Evolutionary conservation across 2,797 vertebrate species (phyloP).

Genomic region (Pterois miles): DNA sequence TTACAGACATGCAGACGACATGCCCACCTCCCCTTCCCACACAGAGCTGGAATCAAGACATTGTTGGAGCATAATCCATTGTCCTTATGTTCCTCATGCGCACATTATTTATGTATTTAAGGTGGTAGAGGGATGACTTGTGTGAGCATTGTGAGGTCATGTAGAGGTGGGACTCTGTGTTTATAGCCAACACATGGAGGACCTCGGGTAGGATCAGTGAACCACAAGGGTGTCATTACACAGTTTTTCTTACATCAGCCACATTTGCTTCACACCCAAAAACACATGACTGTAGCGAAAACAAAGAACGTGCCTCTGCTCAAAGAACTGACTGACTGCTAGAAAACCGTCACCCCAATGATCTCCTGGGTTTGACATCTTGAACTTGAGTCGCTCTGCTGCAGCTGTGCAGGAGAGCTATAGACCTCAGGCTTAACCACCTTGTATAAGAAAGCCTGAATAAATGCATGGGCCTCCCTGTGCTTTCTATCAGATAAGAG

Average conservation of each 20-base stretch:
- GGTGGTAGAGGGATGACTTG: conserved; percentile 33
- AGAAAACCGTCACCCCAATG: conserved; percentile 17
- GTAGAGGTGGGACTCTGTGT: conserved; percentile 57
- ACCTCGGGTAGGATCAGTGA: conserved; percentile 39
- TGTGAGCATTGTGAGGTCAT: conserved; percentile 58
- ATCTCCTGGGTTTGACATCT: conserved; percentile 29
- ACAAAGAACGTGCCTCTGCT: conserved; percentile 40
- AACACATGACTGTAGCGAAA: conserved; percentile 63
- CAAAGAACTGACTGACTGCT: conserved; percentile 18
- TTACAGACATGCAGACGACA: conserved; percentile 40
- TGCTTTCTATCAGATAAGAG: conserved; percentile 77
- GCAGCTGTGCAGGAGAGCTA: conserved; percentile 36
- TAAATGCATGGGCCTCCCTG: conserved; percentile 60
- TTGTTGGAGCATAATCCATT: conserved; percentile 23
- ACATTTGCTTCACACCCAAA: conserved; percentile 72
- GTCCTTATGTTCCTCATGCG: conserved; percentile 35
- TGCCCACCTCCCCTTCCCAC: conserved; percentile 20
- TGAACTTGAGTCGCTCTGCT: conserved; percentile 27
- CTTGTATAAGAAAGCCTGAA: conserved; percentile 57
- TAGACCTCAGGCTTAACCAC: conserved; percentile 32
- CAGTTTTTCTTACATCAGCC: conserved; percentile 66
- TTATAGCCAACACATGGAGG: conserved; percentile 64
- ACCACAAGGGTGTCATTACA: conserved; percentile 65
- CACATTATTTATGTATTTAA: conserved; percentile 53
- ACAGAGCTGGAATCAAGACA: conserved; percentile 27